Conservation (phyloP, 2,113 vertebrate genomes). For the Callithrix jacchus region DNA sequence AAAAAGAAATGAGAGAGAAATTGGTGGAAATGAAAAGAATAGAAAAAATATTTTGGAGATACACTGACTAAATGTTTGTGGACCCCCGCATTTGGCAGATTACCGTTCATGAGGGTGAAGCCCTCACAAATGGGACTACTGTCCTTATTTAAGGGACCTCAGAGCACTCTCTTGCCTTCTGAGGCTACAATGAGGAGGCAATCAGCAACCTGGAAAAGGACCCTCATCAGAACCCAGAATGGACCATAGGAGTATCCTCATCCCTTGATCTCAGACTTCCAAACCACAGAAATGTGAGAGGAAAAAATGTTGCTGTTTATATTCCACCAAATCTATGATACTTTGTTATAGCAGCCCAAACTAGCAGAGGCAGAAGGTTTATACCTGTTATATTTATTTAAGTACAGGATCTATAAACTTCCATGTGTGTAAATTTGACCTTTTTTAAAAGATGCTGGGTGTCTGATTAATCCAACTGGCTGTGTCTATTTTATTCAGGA, state of each 20-base stretch:
- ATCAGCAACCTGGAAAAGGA: neutral
- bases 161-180: neutral
- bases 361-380: neutral
- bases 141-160: neutral
- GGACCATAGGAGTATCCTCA: neutral
- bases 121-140: neutral
- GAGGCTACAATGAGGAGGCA: neutral
- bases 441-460: neutral
- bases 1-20: neutral
- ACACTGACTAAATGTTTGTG: neutral
- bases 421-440: neutral
- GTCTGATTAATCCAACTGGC: constrained; percentile 8
- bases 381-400: neutral
- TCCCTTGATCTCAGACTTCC: neutral
- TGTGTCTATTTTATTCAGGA: neutral
- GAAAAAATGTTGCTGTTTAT: neutral
- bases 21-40: neutral
- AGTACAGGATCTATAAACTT: neutral
- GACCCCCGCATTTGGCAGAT: neutral
- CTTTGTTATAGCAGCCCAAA: neutral
- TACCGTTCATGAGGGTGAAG: neutral
- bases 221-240: neutral
- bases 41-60: neutral
- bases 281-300: neutral
- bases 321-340: neutral